A percentile compares a stretch with the other conserved stretches of the same genome.
Evolutionary conservation across 1,140 invertebrate genomes (phyloP).

Genomic region (Mycetomoellerius zeteki): DNA sequence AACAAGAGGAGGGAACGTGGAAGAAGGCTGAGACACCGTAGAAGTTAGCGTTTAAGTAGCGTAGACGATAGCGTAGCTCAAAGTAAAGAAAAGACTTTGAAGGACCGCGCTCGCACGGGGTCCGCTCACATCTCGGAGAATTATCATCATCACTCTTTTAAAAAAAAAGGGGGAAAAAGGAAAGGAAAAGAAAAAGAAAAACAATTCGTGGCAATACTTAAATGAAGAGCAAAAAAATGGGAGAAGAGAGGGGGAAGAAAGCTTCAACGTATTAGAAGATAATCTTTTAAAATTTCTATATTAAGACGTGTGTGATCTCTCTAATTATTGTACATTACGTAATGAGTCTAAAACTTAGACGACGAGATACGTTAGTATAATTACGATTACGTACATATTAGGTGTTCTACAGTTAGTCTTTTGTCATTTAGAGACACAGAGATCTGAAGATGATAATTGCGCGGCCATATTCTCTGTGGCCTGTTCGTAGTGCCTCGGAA

Average conservation of each 20-base stretch:
- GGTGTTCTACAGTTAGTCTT: constrained; percentile 82
- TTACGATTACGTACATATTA: constrained; percentile 83
- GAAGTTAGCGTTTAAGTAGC: constrained; percentile 81
- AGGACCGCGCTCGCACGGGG: constrained; percentile 67
- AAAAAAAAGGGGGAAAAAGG: not conserved
- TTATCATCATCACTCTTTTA: constrained; percentile 75
- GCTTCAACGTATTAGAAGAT: constrained; percentile 85
- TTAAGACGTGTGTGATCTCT: constrained; percentile 88
- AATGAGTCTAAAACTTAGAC: constrained; percentile 81
- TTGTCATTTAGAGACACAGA: constrained; percentile 85
- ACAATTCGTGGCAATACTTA: constrained; percentile 86
- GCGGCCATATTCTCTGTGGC: constrained; percentile 86
- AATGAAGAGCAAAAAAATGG: constrained; percentile 65
- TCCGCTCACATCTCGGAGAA: constrained; percentile 59
- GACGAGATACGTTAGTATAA: constrained; percentile 83
- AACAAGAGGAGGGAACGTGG: constrained; percentile 83
- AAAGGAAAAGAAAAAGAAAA: not conserved
- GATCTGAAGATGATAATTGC: constrained; percentile 85
- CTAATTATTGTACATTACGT: constrained; percentile 86
- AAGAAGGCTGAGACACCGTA: constrained; percentile 87
- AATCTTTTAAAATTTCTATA: constrained; percentile 87
- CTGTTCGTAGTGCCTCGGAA: constrained; percentile 87
- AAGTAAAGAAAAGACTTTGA: constrained; percentile 72
- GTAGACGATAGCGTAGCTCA: constrained; percentile 85
- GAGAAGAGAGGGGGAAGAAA: constrained; percentile 42